Evolutionary conservation across 2,113 vertebrate genomes (phyloP).

Genomic region (human): DNA sequence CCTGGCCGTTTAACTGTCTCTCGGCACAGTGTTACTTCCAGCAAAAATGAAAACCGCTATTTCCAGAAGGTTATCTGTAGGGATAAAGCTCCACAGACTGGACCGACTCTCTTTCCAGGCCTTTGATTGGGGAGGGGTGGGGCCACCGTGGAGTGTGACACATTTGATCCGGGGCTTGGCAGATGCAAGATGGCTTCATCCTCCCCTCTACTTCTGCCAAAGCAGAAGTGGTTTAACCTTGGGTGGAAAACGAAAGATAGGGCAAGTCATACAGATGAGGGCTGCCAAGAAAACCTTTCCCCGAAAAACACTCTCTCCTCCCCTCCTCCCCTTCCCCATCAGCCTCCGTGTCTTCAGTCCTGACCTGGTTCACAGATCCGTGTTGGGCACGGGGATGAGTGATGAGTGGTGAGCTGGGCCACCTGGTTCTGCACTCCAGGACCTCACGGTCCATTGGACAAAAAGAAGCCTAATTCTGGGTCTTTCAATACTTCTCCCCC

Average conservation of each 20-base stretch:
- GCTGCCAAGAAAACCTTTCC: background rate
- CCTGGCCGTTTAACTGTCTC: background rate
- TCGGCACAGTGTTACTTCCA: background rate
- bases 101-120: background rate
- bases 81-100: background rate
- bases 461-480: background rate
- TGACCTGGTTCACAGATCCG: background rate
- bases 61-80: background rate
- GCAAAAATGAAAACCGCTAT: background rate
- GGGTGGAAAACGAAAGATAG: background rate
- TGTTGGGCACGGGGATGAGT: too few relatives aligned
- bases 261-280: too few relatives aligned
- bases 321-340: background rate
- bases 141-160: too few relatives aligned
- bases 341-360: background rate
- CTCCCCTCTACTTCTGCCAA: background rate
- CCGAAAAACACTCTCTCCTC: background rate
- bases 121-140: background rate
- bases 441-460: rapidly evolving
- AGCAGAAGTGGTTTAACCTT: background rate
- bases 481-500: background rate
- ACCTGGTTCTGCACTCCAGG: background rate
- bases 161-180: background rate
- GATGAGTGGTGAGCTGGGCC: background rate
- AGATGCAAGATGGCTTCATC: background rate